Evolutionary conservation across 2,113 vertebrate genomes (phyloP).

Genomic region (Centropristis striata): DNA sequence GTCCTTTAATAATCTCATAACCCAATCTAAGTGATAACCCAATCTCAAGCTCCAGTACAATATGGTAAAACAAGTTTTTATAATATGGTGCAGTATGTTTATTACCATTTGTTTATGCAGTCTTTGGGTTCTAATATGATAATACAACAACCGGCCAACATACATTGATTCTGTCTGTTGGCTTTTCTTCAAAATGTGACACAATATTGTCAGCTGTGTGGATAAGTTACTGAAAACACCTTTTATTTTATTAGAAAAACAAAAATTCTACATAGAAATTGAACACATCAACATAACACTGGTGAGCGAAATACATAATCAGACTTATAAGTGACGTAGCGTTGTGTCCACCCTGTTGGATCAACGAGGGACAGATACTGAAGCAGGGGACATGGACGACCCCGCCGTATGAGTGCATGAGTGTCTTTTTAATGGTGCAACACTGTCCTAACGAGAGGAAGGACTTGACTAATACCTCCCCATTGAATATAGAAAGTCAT

Average conservation of each 20-base stretch:
- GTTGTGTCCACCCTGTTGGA: constrained; percentile 32
- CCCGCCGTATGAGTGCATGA: constrained; percentile 42
- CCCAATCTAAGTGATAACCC: not conserved
- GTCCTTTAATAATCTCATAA: not conserved
- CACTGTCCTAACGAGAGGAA: constrained; percentile 58
- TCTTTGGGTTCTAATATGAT: not conserved
- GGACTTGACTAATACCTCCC: constrained; percentile 60
- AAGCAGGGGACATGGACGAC: constrained; percentile 20
- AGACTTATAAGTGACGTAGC: constrained; percentile 39
- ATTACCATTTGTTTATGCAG: not conserved
- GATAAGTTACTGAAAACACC: constrained; percentile 59
- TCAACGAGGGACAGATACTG: constrained; percentile 30
- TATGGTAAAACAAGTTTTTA: not conserved
- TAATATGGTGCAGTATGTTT: not conserved
- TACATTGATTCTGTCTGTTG: not conserved
- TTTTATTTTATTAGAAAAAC: constrained; percentile 77
- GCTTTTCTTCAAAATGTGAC: not conserved
- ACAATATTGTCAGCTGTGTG: not conserved
- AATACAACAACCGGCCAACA: not conserved
- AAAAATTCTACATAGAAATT: constrained; percentile 48
- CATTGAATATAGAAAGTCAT: no score
- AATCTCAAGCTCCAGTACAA: not conserved
- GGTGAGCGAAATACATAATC: constrained; percentile 52
- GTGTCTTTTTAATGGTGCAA: constrained; percentile 52
- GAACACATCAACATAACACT: constrained; percentile 60